Percentiles rank a stretch among this genome's conserved stretches.
These are phyloP conservation scores for Paratrypauchen microcephalus DNA, from an alignment of 2,797 vertebrate species.

Conservation along the genomic window DNA sequence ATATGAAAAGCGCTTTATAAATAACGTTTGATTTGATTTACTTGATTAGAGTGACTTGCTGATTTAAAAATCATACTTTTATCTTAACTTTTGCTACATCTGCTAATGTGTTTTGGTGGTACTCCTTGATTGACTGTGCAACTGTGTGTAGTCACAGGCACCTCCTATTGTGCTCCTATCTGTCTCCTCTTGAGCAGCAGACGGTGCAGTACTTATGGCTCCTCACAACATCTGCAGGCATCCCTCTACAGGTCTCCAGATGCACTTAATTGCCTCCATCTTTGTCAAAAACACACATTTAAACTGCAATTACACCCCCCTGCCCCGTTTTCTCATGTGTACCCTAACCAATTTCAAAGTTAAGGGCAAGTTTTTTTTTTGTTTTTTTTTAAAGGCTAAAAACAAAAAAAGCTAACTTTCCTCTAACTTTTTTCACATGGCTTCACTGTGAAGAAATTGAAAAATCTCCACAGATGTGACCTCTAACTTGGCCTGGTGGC, in stretches of 20 bases:
- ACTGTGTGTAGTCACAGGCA: constrained; percentile 67
- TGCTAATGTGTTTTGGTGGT: neutral
- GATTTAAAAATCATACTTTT: neutral
- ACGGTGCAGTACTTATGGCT: constrained; percentile 42
- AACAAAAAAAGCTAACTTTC: no score
- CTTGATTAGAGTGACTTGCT: neutral
- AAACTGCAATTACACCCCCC: constrained; percentile 78
- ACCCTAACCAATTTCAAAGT: constrained; percentile 22
- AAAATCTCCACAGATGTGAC: no score
- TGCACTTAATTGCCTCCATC: constrained; percentile 76
- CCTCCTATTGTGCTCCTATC: constrained; percentile 68
- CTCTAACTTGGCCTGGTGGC: no score
- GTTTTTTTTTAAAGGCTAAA: no score
- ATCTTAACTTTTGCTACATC: neutral
- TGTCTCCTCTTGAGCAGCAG: constrained; percentile 65
- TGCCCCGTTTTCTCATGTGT: constrained; percentile 58
- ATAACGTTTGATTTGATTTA: no score
- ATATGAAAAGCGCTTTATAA: no score
- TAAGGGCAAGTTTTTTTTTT: no score
- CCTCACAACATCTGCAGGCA: constrained; percentile 70
- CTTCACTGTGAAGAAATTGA: no score
- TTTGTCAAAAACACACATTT: constrained; percentile 78
- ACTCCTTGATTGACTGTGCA: constrained; percentile 21
- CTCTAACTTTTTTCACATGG: no score
- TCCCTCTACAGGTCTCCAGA: constrained; percentile 60